Percentiles rank a stretch among this genome's conserved stretches.
These are phyloP conservation scores for Tringa solitaria DNA, from an alignment of 2,113 vertebrate genomes.

Conservation along the genomic window DNA sequence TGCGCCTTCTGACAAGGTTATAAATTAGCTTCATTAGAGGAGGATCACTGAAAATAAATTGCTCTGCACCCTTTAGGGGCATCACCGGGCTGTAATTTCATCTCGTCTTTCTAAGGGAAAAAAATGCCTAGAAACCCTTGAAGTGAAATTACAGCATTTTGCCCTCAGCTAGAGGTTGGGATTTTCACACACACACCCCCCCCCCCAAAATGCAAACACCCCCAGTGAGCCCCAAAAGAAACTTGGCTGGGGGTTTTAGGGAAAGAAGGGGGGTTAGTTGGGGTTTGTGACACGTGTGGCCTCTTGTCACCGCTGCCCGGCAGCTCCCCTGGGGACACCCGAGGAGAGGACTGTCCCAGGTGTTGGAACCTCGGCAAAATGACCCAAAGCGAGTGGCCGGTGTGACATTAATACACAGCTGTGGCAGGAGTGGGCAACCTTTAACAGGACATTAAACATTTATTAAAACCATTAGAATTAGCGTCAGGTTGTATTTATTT, in stretches of 20 bases:
- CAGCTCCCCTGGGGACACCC: background rate
- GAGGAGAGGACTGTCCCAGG: no score
- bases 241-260: background rate
- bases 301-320: rapidly evolving
- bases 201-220: background rate
- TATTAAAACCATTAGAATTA: constrained; percentile 26
- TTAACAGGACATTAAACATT: constrained; percentile 12
- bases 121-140: background rate
- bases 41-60: constrained; percentile 46
- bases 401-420: background rate
- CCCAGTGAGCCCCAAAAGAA: background rate
- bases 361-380: rapidly evolving
- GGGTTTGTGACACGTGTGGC: rapidly evolving
- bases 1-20: constrained; percentile 47
- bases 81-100: background rate
- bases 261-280: no score
- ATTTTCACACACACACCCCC: background rate
- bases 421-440: background rate
- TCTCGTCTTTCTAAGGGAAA: background rate
- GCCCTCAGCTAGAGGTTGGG: background rate
- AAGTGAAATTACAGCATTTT: background rate
- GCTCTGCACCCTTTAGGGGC: constrained; percentile 16
- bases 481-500: background rate
- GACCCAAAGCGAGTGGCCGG: background rate
- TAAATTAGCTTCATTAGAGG: constrained; percentile 57